Evolutionary conservation across 2,113 vertebrate genomes (phyloP), one percentile per base, ranked within the genome.

Genomic region (Sinocyclocheilus anshuiensis): DNA sequence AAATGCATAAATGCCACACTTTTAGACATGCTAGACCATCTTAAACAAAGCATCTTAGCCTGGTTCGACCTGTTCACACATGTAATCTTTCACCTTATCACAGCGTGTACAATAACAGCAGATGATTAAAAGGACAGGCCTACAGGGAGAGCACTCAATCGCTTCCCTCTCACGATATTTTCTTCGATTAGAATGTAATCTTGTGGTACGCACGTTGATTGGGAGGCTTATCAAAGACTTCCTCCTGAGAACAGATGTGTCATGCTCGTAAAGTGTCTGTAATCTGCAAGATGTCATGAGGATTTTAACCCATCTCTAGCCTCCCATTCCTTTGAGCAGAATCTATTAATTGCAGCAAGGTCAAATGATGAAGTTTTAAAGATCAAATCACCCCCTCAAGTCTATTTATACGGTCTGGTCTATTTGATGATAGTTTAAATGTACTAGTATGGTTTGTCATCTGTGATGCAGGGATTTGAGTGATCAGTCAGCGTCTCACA

Each of bases 401-500:
- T 72, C 16, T 20, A 36, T 36, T 36, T 36, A 36, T 26, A 26
- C 26, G 26, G 26, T 1, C 36, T 36, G 36, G 5, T 36, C 42
- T 45, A 13, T 74, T n/a, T 72, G 69, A 9, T 4, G 10, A 39
- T 39, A 11, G 8, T 36, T 71, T 20, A 71, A 71, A 71, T 72
- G 9, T 20, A 1, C 69, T 20, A 36, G 16, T 71, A 67, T 22
- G 29, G 74, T 57, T 39, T 24, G 83, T 88, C 77, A 75, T 65
- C 77, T 48, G 42, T 78, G 84, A 71, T 76, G 61, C 84, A 22
- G 18, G 36, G 69, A 74, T 63, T 12, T 79, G 18, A 72, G 57
- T 84, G 53, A 85, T 84, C 53, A 63, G 63, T 72, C 55, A 2
- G 13, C 22, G 1, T 72, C 55, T 81, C 79, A 86, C 86, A 86